Evolutionary conservation across 2,797 vertebrate species (phyloP).

Genomic region (Taeniopygia guttata): DNA sequence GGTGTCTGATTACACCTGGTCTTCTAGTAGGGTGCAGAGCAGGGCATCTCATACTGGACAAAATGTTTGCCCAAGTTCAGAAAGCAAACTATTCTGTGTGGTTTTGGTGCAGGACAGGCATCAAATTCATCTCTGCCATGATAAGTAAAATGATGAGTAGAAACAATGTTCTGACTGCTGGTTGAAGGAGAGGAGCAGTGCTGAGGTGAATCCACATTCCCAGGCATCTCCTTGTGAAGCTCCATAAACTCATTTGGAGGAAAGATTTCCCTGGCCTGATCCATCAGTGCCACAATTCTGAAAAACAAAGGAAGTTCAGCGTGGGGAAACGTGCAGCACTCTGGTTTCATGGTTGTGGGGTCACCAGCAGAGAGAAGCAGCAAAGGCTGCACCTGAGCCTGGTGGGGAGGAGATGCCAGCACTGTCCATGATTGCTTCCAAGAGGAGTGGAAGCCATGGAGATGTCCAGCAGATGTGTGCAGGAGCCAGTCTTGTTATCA

Average conservation of each 20-base stretch:
- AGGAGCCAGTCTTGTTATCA: constrained; percentile 18
- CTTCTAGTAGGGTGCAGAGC: neutral
- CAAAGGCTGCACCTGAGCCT: neutral
- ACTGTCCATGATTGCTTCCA: neutral
- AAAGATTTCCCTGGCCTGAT: neutral
- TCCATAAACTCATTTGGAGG: neutral
- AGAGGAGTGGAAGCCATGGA: neutral
- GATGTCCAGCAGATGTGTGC: neutral
- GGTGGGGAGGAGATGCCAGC: neutral
- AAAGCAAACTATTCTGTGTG: neutral
- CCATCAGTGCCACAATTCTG: neutral
- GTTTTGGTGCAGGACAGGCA: neutral
- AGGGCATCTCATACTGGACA: neutral
- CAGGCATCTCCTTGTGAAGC: neutral
- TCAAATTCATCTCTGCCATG: neutral
- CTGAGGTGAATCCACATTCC: neutral
- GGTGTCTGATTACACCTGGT: neutral
- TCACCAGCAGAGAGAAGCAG: neutral
- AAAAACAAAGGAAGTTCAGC: neutral
- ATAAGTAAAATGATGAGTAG: neutral
- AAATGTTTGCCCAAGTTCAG: neutral
- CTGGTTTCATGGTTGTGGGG: neutral
- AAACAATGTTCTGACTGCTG: neutral
- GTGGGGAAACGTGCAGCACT: neutral
- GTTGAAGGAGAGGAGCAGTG: neutral